phyloP scores from a whole-genome alignment of 2,113 vertebrate genomes.

The Empidonax traillii region DNA sequence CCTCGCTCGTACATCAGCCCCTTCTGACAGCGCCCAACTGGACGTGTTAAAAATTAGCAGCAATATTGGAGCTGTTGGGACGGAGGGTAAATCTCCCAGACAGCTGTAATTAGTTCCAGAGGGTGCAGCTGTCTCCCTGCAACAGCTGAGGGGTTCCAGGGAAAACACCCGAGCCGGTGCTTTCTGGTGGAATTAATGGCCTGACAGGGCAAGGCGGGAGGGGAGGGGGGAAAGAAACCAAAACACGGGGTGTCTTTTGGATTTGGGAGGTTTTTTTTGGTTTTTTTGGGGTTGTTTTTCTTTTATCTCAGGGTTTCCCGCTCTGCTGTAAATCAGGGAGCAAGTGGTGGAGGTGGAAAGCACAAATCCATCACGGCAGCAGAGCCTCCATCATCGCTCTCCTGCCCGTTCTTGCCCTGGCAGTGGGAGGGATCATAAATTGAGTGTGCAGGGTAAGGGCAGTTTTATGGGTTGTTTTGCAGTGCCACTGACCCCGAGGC shows the following conservation, averaged over 20 bases:
- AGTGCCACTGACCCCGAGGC: background rate
- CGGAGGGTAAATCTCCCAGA: slow-evolving; percentile 65
- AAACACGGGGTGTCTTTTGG: background rate
- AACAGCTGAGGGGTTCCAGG: slow-evolving; percentile 72
- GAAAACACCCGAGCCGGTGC: slow-evolving; percentile 57
- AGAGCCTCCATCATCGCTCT: background rate
- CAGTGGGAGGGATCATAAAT: background rate
- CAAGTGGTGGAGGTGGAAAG: background rate
- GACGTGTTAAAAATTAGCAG: slow-evolving; percentile 70
- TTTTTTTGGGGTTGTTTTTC: background rate
- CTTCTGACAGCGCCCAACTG: slow-evolving; percentile 66
- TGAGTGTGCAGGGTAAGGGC: background rate
- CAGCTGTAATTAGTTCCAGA: slow-evolving; percentile 78
- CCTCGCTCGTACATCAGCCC: slow-evolving; percentile 28
- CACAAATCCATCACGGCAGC: background rate
- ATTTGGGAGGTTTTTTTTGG: background rate
- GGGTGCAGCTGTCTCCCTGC: slow-evolving; percentile 75
- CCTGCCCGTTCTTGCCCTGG: background rate
- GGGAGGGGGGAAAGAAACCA: slow-evolving; percentile 3
- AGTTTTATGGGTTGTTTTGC: background rate
- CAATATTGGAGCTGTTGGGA: slow-evolving; percentile 46
- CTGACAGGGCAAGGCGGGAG: slow-evolving; percentile 63
- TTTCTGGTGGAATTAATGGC: slow-evolving; percentile 76
- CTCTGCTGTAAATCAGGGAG: slow-evolving; percentile 44
- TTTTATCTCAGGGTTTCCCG: background rate